Base-by-base conservation (phyloP, 2,113 vertebrate species). In the Deroptyus accipitrinus region DNA sequence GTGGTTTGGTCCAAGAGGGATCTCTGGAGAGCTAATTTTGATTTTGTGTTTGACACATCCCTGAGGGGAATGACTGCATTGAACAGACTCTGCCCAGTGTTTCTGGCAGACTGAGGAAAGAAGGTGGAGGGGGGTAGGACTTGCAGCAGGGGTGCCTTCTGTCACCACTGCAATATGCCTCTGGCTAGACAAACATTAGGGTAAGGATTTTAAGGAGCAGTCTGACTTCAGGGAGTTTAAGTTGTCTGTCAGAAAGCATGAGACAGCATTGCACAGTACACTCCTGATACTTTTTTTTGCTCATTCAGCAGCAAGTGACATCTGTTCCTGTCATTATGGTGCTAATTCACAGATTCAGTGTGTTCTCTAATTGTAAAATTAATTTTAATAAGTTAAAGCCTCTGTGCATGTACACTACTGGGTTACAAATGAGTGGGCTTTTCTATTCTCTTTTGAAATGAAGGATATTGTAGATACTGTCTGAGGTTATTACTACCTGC, bases 261-360 rank as follows among this genome's bases (percentile, higher is more conserved):
- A 91, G 78, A 22, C 82, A 61, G 61, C 51, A 44, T 6, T 57
- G 69, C 72, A 52, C 24, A 31, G 61, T 48, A 23, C 51, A 59
- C 46, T 86, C 24, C 79, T 64, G 73, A 33, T 90, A 68, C 61
- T 83, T 88, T 81, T 31, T 75, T 61, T 10, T 88, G 90, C 67
- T 96, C 93, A 75, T 88, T 92, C 83, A 88, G 39, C 81, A 95
- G 84, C 73, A 80, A 93, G 55, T 61, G 64, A 66, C 94, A 96
- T 92, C 92, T 96, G 88, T 44, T 96, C 76, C 55, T 81, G 62
- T 33, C 76, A 62, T 84, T 90, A 41, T 37, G 8, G 30, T 68
- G 39, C 39, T 94, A 86, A 86, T 88, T 95, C 90, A 92, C 48
- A 75, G 83, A 86, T 75, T 52, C 77, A 72, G 55, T 44, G 17